A percentile compares a stretch with the other conserved stretches of the same genome.
These are phyloP conservation scores for Sebastes trivittatus DNA, from an alignment of 2,797 vertebrate species.

Conservation along the genomic window DNA sequence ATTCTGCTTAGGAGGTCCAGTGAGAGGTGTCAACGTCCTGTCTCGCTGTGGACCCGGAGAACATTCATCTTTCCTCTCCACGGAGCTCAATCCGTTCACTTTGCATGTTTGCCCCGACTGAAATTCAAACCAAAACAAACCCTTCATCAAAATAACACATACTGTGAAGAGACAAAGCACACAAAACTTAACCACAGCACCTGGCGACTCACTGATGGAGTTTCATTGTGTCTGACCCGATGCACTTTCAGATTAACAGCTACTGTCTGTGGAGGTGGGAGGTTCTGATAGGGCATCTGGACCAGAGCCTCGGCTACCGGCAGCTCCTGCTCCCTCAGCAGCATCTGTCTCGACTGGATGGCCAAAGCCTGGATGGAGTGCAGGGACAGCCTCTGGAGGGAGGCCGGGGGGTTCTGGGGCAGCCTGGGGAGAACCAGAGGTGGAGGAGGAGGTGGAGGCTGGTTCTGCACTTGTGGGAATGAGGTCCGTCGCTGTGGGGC, in stretches of 20 bases:
- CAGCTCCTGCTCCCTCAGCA: slow-evolving; percentile 88
- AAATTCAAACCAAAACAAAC: slow-evolving; percentile 34
- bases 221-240: slow-evolving; percentile 78
- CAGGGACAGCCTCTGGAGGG: slow-evolving; percentile 85
- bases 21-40: slow-evolving; percentile 76
- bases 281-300: slow-evolving; percentile 89
- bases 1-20: slow-evolving; percentile 67
- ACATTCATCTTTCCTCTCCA: slow-evolving; percentile 81
- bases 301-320: slow-evolving; percentile 89
- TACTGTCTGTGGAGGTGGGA: slow-evolving; percentile 89
- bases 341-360: slow-evolving; percentile 86
- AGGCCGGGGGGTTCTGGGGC: slow-evolving; percentile 79
- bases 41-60: slow-evolving; percentile 64
- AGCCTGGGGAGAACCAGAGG: slow-evolving; percentile 79
- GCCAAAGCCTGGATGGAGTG: slow-evolving; percentile 89
- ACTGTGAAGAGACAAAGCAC: not conserved
- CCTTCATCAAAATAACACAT: not conserved
- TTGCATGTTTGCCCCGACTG: slow-evolving; percentile 78
- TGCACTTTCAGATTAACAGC: slow-evolving; percentile 94
- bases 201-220: slow-evolving; percentile 78
- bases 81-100: slow-evolving; percentile 83
- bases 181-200: not conserved
- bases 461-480: slow-evolving; percentile 77
- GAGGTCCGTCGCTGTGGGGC: slow-evolving; percentile 67
- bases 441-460: slow-evolving; percentile 79